phyloP scores from a whole-genome alignment of 2,797 vertebrate species.

The Acridotheres tristis region DNA sequence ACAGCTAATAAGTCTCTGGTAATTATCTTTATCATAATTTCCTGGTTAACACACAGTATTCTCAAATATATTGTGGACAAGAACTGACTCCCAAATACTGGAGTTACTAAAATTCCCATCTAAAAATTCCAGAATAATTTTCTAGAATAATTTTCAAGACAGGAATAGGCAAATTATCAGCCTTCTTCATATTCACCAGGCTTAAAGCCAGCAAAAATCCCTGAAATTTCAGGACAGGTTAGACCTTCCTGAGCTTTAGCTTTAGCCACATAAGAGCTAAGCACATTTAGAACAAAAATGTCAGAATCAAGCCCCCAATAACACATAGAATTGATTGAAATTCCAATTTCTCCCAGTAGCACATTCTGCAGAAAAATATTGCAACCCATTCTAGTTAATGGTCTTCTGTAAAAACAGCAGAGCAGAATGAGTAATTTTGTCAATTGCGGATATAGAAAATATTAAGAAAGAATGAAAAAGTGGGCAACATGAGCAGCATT shows the following conservation, averaged over 20 bases:
- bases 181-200: background rate
- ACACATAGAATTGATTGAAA: background rate
- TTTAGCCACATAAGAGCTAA: background rate
- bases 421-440: background rate
- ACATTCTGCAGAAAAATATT: constrained; percentile 3
- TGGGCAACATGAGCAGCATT: background rate
- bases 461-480: background rate
- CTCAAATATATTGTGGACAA: background rate
- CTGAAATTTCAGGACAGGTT: background rate
- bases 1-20: background rate
- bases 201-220: background rate
- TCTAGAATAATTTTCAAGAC: background rate
- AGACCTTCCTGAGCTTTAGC: background rate
- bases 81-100: background rate
- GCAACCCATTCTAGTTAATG: background rate
- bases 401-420: background rate
- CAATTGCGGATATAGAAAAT: background rate
- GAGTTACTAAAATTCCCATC: background rate
- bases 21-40: background rate
- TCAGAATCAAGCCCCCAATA: background rate
- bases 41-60: background rate
- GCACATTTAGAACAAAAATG: background rate
- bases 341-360: background rate
- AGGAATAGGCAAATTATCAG: background rate
- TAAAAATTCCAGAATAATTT: background rate